phyloP scores from a whole-genome alignment of 2,888 invertebrate genomes.

The Dynastes maya region DNA sequence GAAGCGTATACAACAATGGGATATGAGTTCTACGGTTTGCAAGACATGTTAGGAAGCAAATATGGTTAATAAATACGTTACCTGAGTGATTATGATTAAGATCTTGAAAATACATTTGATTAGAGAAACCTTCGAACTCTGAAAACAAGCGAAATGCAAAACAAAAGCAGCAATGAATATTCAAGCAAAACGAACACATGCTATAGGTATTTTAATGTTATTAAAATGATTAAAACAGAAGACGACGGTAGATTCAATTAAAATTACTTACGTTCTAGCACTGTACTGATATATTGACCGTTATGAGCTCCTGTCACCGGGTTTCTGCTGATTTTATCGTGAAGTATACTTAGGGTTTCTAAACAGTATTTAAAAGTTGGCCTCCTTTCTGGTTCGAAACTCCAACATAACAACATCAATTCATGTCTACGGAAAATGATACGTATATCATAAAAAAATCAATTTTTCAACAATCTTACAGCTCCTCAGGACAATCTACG shows the following conservation, averaged over 20 bases:
- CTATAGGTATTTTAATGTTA: constrained; percentile 4
- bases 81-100: constrained; percentile 80
- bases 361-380: constrained; percentile 91
- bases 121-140: constrained; percentile 81
- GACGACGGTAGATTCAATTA: not conserved
- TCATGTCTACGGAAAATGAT: constrained; percentile 77
- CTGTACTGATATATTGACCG: constrained; percentile 71
- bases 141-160: constrained; percentile 56
- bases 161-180: constrained; percentile 28
- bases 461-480: constrained; percentile 74
- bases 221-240: constrained; percentile 6
- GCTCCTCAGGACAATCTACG: constrained; percentile 85
- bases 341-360: constrained; percentile 73
- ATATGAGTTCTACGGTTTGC: not conserved
- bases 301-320: constrained; percentile 69
- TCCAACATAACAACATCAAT: constrained; percentile 92
- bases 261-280: constrained; percentile 67
- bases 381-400: constrained; percentile 84
- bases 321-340: constrained; percentile 64
- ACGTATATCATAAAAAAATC: not conserved
- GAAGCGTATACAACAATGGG: not conserved
- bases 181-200: constrained; percentile 51
- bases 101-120: constrained; percentile 85
- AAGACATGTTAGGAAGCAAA: not conserved
- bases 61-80: constrained; percentile 57